phyloP scores from a whole-genome alignment of 2,888 invertebrate genomes.

The Tenodera sinensis region DNA sequence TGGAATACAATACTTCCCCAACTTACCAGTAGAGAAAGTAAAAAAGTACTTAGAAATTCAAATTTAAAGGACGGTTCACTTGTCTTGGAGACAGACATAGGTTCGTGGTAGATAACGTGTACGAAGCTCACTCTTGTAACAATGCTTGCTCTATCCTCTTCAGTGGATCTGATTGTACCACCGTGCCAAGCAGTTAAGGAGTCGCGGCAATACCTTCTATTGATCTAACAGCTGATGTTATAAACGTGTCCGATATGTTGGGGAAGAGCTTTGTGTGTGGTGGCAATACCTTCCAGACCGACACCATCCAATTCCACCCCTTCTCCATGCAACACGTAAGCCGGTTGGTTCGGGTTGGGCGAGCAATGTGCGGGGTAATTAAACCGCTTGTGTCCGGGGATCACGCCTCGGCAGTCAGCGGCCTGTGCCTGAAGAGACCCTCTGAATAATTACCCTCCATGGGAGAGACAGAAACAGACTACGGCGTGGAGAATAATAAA shows the following conservation, averaged over 20 bases:
- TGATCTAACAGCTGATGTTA: not conserved
- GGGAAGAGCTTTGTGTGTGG: not conserved
- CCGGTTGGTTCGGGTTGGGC: not conserved
- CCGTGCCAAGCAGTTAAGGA: not conserved
- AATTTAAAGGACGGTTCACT: too few species aligned
- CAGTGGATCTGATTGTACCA: not conserved
- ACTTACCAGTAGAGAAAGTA: too few species aligned
- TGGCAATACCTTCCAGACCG: not conserved
- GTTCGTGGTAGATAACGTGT: too few species aligned
- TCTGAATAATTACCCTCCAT: not conserved
- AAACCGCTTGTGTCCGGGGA: not conserved
- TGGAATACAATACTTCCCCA: too few species aligned
- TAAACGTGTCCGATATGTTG: not conserved
- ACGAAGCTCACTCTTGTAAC: too few species aligned
- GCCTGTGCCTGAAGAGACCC: not conserved
- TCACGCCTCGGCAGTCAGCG: constrained; percentile 1
- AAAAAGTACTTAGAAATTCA: too few species aligned
- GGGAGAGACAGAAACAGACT: not conserved
- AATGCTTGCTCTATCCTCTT: too few species aligned
- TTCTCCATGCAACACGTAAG: not conserved
- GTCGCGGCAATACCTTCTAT: not conserved
- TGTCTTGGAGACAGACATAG: too few species aligned
- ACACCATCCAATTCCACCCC: not conserved
- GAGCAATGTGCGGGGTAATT: not conserved
- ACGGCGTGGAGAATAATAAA: not conserved